Base-by-base conservation (phyloP, 2,888 invertebrate species). In the Gryllus longicercus region DNA sequence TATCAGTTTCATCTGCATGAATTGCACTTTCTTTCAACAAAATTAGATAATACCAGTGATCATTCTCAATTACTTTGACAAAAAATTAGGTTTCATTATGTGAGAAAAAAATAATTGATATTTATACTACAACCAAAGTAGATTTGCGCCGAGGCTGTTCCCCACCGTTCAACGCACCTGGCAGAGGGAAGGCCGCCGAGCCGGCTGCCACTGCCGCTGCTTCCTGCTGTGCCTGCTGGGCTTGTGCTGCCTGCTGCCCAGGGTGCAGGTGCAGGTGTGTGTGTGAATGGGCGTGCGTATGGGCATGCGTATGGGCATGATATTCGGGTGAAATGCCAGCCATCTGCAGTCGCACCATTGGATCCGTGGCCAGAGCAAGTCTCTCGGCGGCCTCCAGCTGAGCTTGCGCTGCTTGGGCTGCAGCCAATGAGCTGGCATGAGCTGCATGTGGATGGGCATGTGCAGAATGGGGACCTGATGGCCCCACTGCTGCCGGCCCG, bases 331-430 rank as follows among this genome's bases (percentile, higher is more conserved):
- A 93, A 85, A 94, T 93, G 86, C 96, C 95, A 84, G 96, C 96
- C 96, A 97, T 96, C 90, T 96, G 96, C 86, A 97, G 89, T 84
- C 96, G 94, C 83, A 92, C 94, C 94, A 97, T 95, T 83, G 96
- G 96, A 89, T 97, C 96, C 83, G 95, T 94, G 82, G 96, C 95
- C 85, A 95, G 89, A 82, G 95, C 95, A 83, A 95, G 88, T 84
- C 95, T 89, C 88, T 96, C 95, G 84, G 94, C 93, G 84, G 91
- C 92, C 85, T 93, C 93, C 81, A 93, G 88, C 86, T 93, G 93
- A 63, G 63, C 63, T n/a, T 63, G 63, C 63, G 63, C 63, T n/a
- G 63, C 63, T n/a, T 63, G 63, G 81, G 92, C 92, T 49, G 89
- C 89, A 76, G 89, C 89, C 76, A 88, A 89, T 78, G 88, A 87